A percentile compares a stretch with the other conserved stretches of the same genome.
These are phyloP conservation scores for Euleptes europaea DNA, from an alignment of 2,113 vertebrate genomes.

Conservation along the genomic window DNA sequence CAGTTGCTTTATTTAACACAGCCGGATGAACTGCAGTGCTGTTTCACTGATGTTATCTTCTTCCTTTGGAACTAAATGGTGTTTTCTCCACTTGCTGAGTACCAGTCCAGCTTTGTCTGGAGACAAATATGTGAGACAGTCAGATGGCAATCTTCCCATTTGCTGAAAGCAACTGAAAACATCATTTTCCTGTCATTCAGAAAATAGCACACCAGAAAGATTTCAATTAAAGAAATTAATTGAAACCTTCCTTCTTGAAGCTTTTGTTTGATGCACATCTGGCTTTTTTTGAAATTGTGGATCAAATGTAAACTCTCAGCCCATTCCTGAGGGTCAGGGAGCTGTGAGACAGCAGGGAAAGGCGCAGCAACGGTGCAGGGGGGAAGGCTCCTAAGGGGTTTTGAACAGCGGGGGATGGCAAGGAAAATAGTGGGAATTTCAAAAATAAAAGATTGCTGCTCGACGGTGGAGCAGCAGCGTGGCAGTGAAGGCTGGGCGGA, in stretches of 20 bases:
- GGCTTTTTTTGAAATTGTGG: not conserved
- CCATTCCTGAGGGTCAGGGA: too few relatives aligned
- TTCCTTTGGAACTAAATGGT: not conserved
- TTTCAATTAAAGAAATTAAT: constrained; percentile 24
- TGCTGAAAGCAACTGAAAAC: not conserved
- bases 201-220: not conserved
- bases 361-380: too few relatives aligned
- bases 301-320: constrained; percentile 2
- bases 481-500: too few relatives aligned
- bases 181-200: constrained; percentile 14
- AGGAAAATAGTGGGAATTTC: too few relatives aligned
- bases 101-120: constrained; percentile 23
- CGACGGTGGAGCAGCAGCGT: too few relatives aligned
- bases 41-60: constrained; percentile 19
- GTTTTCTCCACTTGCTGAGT: constrained; percentile 9
- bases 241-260: constrained; percentile 12
- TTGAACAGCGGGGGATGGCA: too few relatives aligned
- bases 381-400: too few relatives aligned
- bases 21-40: not conserved
- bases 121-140: constrained; percentile 42
- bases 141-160: constrained; percentile 32
- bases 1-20: constrained; percentile 28
- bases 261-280: not conserved
- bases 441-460: too few relatives aligned
- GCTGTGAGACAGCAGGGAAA: too few relatives aligned